Evolutionary conservation across 1,140 invertebrate genomes (phyloP).

Genomic region (Platorchestia sp.): DNA sequence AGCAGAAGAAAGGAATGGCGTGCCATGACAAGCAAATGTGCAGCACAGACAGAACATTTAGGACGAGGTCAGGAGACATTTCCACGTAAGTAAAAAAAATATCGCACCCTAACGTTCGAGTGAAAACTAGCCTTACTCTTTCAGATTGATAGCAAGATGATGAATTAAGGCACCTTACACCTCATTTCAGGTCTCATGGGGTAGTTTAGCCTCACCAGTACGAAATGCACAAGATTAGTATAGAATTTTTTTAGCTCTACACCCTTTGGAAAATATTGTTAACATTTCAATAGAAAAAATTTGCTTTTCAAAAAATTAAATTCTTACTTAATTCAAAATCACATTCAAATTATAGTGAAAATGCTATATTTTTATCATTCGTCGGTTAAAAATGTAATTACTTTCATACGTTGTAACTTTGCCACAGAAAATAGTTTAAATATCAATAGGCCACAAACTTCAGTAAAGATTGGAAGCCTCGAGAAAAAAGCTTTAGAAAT

Average conservation of each 20-base stretch:
- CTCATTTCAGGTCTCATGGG: background rate
- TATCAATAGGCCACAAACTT: background rate
- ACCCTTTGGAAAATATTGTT: background rate
- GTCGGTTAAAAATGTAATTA: background rate
- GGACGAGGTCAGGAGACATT: background rate
- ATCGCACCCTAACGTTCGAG: background rate
- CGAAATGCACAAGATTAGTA: background rate
- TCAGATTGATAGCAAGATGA: background rate
- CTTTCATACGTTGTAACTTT: background rate
- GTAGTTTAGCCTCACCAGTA: background rate
- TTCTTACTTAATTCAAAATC: background rate
- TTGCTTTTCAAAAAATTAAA: background rate
- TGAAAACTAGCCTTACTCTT: background rate
- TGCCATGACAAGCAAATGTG: background rate
- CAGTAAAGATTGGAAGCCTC: too few species aligned
- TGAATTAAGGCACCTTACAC: background rate
- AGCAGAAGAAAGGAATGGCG: background rate
- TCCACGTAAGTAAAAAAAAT: background rate
- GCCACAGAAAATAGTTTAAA: background rate
- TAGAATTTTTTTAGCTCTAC: background rate
- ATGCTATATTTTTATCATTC: background rate
- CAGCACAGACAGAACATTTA: background rate
- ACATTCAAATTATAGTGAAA: background rate
- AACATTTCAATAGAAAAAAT: background rate
- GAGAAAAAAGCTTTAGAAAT: too few species aligned